Percentiles rank a stretch among this genome's conserved stretches.
Conservation (phyloP, 1,140 invertebrate species). For the Lethrus apterus region DNA sequence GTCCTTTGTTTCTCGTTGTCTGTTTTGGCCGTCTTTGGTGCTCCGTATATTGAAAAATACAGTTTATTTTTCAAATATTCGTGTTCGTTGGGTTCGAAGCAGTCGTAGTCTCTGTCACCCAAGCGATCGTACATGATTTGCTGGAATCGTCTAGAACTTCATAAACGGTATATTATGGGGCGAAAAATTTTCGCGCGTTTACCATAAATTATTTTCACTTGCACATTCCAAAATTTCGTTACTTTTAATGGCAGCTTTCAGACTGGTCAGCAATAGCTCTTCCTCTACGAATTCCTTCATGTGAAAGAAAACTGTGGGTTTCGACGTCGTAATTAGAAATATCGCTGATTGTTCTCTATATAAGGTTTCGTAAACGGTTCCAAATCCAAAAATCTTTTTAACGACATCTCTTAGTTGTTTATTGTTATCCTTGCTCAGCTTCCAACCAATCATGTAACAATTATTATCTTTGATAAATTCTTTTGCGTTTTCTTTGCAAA, state of each 20-base stretch:
- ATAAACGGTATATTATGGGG: background rate
- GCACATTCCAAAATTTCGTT: conserved; percentile 18
- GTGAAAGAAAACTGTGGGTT: conserved; percentile 16
- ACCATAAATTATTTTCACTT: conserved; percentile 17
- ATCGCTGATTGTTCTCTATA: conserved; percentile 17
- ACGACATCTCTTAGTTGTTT: conserved; percentile 17
- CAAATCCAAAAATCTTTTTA: conserved; percentile 18
- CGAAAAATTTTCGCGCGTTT: background rate
- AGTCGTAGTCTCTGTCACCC: conserved; percentile 33
- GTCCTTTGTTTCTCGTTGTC: conserved; percentile 8
- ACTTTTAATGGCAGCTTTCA: conserved; percentile 18
- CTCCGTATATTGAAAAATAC: conserved; percentile 28
- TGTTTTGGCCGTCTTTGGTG: conserved; percentile 15
- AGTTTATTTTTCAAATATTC: conserved; percentile 29
- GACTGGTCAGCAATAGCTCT: conserved; percentile 17
- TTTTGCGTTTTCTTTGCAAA: conserved; percentile 15
- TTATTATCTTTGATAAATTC: conserved; percentile 16
- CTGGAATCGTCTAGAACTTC: conserved; percentile 24
- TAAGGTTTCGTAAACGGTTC: too few species aligned
- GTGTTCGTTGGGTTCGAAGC: conserved; percentile 28
- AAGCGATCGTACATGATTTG: conserved; percentile 28
- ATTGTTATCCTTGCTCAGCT: conserved; percentile 21
- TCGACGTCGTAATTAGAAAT: conserved; percentile 12
- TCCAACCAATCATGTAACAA: conserved; percentile 25
- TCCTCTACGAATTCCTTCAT: conserved; percentile 19